Evolutionary conservation across 1,140 invertebrate genomes (phyloP).

Genomic region (Portunus trituberculatus): DNA sequence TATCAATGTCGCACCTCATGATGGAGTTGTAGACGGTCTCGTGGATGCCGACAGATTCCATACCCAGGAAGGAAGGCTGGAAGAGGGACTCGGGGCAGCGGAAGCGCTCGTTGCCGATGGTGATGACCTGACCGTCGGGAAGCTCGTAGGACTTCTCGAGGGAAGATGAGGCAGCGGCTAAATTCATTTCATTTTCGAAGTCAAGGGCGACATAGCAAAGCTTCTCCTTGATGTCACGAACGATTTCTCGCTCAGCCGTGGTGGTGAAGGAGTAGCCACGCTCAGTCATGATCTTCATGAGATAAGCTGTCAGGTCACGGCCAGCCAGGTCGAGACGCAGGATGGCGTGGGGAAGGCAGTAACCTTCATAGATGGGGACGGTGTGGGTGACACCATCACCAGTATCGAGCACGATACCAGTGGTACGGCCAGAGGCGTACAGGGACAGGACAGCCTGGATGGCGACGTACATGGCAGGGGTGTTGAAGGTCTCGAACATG

Average conservation of each 20-base stretch:
- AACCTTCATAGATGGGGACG: conserved; percentile 96
- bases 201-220: conserved; percentile 90
- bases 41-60: conserved; percentile 90
- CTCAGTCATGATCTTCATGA: conserved; percentile 95
- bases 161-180: conserved; percentile 57
- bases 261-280: conserved; percentile 83
- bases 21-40: conserved; percentile 88
- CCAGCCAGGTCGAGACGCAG: conserved; percentile 93
- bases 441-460: conserved; percentile 95
- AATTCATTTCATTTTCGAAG: conserved; percentile 79
- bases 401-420: conserved; percentile 94
- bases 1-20: conserved; percentile 83
- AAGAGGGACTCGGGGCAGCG: conserved; percentile 92
- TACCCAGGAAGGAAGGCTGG: conserved; percentile 90
- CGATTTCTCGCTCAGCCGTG: conserved; percentile 92
- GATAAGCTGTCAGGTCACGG: conserved; percentile 93
- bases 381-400: conserved; percentile 97
- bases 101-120: conserved; percentile 96
- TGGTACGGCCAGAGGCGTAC: conserved; percentile 96
- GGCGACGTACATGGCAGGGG: conserved; percentile 95
- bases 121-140: conserved; percentile 90
- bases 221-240: conserved; percentile 95
- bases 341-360: conserved; percentile 93
- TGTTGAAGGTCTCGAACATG: conserved; percentile 97
- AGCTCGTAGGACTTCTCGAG: conserved; percentile 63